Conservation (phyloP, 2,797 vertebrate species). For the Sebastolobus altivelis region DNA sequence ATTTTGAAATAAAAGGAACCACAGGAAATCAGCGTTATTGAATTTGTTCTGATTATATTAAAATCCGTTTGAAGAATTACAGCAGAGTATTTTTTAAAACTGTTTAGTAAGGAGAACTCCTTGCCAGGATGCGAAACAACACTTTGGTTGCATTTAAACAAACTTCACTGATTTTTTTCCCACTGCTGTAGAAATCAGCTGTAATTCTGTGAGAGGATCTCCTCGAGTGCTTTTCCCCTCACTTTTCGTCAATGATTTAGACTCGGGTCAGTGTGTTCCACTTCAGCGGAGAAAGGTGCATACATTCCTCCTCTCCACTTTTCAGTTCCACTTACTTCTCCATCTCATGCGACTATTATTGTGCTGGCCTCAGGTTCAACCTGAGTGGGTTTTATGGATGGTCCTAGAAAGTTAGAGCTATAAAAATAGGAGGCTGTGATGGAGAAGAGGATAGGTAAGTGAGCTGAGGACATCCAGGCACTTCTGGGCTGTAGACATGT, state of each 20-base stretch:
- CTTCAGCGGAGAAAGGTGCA: conserved; percentile 65
- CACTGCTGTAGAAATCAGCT: conserved; percentile 21
- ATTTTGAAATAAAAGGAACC: neutral
- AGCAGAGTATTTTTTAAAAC: neutral
- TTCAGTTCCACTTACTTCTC: conserved; percentile 67
- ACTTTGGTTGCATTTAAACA: conserved; percentile 12
- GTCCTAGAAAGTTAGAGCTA: conserved; percentile 51
- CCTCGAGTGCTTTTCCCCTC: conserved; percentile 40
- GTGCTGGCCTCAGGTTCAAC: conserved; percentile 60
- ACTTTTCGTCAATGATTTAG: conserved; percentile 71
- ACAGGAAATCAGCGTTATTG: neutral
- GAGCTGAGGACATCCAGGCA: conserved; percentile 33
- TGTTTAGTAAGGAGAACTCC: neutral
- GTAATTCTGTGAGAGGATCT: conserved; percentile 33
- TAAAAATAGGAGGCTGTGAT: conserved; percentile 51
- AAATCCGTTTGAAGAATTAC: conserved; percentile 8
- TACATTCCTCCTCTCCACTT: conserved; percentile 53
- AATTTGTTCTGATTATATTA: neutral
- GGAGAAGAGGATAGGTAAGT: conserved; percentile 34
- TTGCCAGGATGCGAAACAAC: neutral
- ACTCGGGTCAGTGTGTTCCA: conserved; percentile 63
- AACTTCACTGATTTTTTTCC: neutral
- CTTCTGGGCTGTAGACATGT: conserved; percentile 9
- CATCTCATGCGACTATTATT: conserved; percentile 71
- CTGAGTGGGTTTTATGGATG: conserved; percentile 63